phyloP scores from a whole-genome alignment of 2,888 invertebrate species.

The Dendrolimus houi region DNA sequence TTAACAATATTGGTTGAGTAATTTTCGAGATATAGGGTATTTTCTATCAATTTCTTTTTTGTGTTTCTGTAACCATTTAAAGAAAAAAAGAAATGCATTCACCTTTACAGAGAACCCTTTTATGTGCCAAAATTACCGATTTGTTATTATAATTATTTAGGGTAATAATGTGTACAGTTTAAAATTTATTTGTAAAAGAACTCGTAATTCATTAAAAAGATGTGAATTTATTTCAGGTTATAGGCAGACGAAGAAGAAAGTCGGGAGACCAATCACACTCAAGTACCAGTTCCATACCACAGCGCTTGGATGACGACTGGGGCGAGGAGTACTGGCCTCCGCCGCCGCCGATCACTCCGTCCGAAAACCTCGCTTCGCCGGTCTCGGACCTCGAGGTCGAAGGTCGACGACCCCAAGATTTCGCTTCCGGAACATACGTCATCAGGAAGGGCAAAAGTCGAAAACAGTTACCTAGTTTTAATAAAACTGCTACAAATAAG shows the following conservation, averaged over 20 bases:
- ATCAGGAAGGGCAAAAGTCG: conserved; percentile 85
- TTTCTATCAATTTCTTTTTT: too few relatives aligned
- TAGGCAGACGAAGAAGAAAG: conserved; percentile 72
- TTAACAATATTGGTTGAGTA: too few relatives aligned
- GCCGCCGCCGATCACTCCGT: conserved; percentile 79
- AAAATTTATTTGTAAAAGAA: too few relatives aligned
- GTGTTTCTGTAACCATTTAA: too few relatives aligned
- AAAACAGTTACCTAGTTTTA: conserved; percentile 78
- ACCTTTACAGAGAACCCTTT: too few relatives aligned
- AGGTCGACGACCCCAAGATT: conserved; percentile 44
- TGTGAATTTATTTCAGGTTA: conserved; percentile 57
- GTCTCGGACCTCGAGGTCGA: conserved; percentile 77
- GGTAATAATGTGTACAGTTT: too few relatives aligned
- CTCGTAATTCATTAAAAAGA: too few relatives aligned
- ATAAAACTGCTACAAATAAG: conserved; percentile 69
- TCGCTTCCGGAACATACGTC: conserved; percentile 84
- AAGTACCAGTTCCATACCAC: conserved; percentile 84
- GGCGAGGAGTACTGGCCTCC: conserved; percentile 84
- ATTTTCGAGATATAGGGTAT: too few relatives aligned
- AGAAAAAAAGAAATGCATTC: too few relatives aligned
- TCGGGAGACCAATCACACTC: conserved; percentile 78
- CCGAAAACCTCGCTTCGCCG: conserved; percentile 81
- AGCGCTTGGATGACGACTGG: conserved; percentile 78
- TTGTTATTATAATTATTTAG: too few relatives aligned
- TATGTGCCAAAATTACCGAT: too few relatives aligned